Base-by-base conservation (phyloP, 1,140 invertebrate genomes). In the Calosoma granatense region DNA sequence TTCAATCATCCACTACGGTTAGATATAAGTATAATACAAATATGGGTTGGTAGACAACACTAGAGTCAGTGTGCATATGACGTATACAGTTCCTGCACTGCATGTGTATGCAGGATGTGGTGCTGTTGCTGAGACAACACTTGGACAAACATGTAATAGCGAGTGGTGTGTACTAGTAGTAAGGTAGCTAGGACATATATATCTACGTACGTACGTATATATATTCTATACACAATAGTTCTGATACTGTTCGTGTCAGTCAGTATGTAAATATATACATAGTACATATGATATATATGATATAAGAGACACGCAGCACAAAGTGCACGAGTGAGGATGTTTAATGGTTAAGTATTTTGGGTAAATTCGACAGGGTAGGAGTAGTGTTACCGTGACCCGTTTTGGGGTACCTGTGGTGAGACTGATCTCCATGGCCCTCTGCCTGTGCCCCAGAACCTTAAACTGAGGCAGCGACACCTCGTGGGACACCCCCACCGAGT, bases 381-480 rank as follows among this genome's bases (percentile, higher is more conserved):
- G 22, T 54, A 22, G 36, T 43, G 56, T 61, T 61, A 61, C 60
- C 60, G 54, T 56, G 41, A 56, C 55, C 55, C 54, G 53, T 23
- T 47, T 20, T n/a, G 3, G 51, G 43, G 36, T 90, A 94, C 90
- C 90, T 83, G 90, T 92, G 70, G 89, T 90, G 68, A 93, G 85
- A 75, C 87, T 90, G 79, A 92, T 91, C 76, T 92, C 89, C 84
- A 90, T 89, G 64, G 87, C 87, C 67, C 87, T 87, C 75, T 92
- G 89, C 64, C 88, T 84, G 78, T 91, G 88, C 63, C 89, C 89
- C 69, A 90, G 82, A 70, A 92, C 88, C 81, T 94, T 92, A 83
- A 95, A 95, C 78, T 95, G 92, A 68, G 92, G 92, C 70, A 95
- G 82, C 64, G 90, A 92, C 69, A 96, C 90, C 75, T 94, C 90